Percentiles rank a stretch among this genome's conserved stretches.
These are phyloP conservation scores for Cepaea hortensis DNA, from an alignment of 2,888 invertebrate genomes.

Conservation along the genomic window DNA sequence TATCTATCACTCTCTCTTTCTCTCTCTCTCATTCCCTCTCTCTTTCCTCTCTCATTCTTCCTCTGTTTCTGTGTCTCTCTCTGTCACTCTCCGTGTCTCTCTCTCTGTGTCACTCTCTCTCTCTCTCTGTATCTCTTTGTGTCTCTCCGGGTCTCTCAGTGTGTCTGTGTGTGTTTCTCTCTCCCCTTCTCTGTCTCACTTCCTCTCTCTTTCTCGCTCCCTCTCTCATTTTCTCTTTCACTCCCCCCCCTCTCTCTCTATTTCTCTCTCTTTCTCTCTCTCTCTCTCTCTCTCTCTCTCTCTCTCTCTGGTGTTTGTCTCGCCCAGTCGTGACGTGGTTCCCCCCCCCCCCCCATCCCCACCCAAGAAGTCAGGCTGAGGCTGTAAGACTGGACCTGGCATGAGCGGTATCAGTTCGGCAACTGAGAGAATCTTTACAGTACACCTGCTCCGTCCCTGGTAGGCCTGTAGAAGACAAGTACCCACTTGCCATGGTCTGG, in stretches of 20 bases:
- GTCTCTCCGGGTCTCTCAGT: neutral
- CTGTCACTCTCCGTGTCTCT: constrained; percentile 20
- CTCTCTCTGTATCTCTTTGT: neutral
- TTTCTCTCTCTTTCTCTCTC: no score
- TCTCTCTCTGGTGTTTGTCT: neutral
- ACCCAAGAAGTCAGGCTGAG: no score
- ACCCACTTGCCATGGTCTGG: no score
- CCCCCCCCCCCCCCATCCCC: no score
- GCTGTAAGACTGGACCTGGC: neutral
- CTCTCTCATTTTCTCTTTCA: no score
- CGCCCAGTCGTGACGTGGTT: no score
- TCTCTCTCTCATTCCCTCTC: neutral
- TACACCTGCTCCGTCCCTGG: no score
- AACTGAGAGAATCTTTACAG: no score
- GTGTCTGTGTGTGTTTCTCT: neutral
- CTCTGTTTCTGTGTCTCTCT: neutral
- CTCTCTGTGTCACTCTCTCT: neutral
- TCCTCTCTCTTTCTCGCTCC: neutral
- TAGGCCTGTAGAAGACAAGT: no score
- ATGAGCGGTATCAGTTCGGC: neutral
- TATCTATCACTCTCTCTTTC: constrained; percentile 20
- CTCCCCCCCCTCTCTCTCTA: no score
- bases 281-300: neutral
- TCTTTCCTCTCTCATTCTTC: neutral
- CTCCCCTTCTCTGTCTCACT: neutral